A percentile compares a stretch with the other conserved stretches of the same genome.
Conservation (phyloP, 2,888 invertebrate genomes). For the Torymus auratus region DNA sequence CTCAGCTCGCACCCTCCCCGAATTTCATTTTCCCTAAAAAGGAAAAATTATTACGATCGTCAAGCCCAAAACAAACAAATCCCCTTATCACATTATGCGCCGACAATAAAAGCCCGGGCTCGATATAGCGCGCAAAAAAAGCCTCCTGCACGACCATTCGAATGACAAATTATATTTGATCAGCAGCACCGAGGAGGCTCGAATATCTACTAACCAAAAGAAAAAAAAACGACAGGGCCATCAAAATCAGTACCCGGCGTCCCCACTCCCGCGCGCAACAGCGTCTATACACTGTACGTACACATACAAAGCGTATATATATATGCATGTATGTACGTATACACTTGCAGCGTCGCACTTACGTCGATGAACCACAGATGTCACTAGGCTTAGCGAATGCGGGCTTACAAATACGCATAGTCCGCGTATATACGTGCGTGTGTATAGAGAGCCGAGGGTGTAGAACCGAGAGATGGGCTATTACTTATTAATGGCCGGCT, state of each 20-base stretch:
- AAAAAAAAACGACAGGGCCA: slow-evolving; percentile 4
- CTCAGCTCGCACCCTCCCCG: not conserved
- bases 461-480: slow-evolving; percentile 4
- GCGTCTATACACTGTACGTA: too few species aligned
- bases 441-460: too few species aligned
- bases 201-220: not conserved
- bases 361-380: slow-evolving; percentile 46
- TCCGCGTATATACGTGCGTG: too few species aligned
- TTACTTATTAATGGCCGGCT: slow-evolving; percentile 58
- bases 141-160: not conserved
- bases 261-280: too few species aligned
- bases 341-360: not conserved
- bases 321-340: too few species aligned
- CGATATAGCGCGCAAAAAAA: slow-evolving; percentile 28
- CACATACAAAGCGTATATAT: too few species aligned
- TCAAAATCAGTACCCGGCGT: not conserved
- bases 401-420: not conserved
- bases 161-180: slow-evolving; percentile 54
- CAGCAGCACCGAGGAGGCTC: not conserved
- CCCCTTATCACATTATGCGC: not conserved
- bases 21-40: not conserved
- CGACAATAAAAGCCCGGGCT: slow-evolving; percentile 1
- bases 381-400: slow-evolving; percentile 48
- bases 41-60: not conserved
- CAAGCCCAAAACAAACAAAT: slow-evolving; percentile 8